phyloP scores from a whole-genome alignment of 2,797 vertebrate genomes.

The Phrynocephalus forsythii region DNA sequence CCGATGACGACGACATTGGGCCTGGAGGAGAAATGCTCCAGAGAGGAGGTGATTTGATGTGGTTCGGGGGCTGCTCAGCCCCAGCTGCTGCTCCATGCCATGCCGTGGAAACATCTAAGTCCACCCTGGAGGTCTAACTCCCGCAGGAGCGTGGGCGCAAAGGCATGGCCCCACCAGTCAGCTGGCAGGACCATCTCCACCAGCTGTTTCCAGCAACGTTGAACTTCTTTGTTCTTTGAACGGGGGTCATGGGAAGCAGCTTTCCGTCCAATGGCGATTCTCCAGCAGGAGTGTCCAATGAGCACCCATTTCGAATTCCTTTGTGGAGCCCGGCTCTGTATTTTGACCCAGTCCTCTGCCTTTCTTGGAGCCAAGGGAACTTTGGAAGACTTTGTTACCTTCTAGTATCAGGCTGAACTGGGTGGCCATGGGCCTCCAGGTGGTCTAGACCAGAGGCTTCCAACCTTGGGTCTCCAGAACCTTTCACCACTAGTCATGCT shows the following conservation, averaged over 20 bases:
- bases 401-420: too few species aligned
- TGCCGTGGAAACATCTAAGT: neutral
- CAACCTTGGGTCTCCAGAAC: too few species aligned
- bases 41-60: neutral
- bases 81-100: neutral
- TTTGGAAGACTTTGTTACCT: too few species aligned
- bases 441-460: too few species aligned
- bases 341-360: too few species aligned
- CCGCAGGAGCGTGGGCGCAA: neutral
- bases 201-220: neutral
- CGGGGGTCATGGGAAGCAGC: neutral
- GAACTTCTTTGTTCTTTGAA: neutral
- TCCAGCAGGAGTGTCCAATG: constrained; percentile 7
- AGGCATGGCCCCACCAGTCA: accelerated
- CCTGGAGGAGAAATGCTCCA: neutral
- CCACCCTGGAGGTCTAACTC: neutral
- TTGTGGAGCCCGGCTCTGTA: too few species aligned
- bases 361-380: too few species aligned
- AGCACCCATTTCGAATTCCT: constrained; percentile 14
- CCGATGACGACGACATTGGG: too few species aligned
- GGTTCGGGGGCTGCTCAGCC: too few species aligned
- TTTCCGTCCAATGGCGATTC: constrained; percentile 11
- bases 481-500: too few species aligned
- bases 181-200: neutral
- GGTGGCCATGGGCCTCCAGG: too few species aligned